Base-by-base conservation (phyloP, 2,113 vertebrate genomes). In the Oncorhynchus mykiss region DNA sequence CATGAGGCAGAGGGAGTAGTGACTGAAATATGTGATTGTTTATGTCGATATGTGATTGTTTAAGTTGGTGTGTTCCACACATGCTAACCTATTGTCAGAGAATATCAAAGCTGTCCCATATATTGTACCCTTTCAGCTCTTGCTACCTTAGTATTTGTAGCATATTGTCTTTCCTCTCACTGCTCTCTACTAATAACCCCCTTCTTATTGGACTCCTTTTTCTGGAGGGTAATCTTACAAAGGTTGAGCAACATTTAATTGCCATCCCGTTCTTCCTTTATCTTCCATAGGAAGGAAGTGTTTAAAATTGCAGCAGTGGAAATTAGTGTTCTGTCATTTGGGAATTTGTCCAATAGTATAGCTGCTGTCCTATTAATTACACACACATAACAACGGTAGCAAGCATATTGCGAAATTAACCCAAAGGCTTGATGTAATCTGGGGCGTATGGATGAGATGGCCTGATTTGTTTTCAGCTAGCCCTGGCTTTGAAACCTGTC, bases 231-330 rank as follows among this genome's bases (percentile, higher is more conserved):
- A 89, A 89, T 90, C 89, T 90, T 72, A 80, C 86, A 70, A 76
- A 89, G 88, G 82, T 86, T 90, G 82, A 88, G 86, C 84, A 81
- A 85, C 86, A 79, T 92, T 92, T 91, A 91, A 93, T 92, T 91
- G 88, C 88, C 84, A 79, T 89, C 45, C 80, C 79, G 80, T 79
- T 80, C 80, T 84, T 79, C 88, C 72, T 82, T 90, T 92, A 89
- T 90, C 86, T 86, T 84, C 87, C 80, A 87, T 80, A 87, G 85
- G 88, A 91, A 91, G 87, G 80, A 88, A 87, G 85, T 81, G 82
- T 88, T 90, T 75, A 86, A 91, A 90, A 85, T 85, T 81, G 82
- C 14, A 73, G 82, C 9, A 45, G 9, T 11, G 39, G 84, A 87
- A 91, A 90, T 90, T 79, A 88, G 84, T 79, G 65, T 79, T 87